phyloP scores from a whole-genome alignment of 2,797 vertebrate genomes.

The Loriculus beryllinus region DNA sequence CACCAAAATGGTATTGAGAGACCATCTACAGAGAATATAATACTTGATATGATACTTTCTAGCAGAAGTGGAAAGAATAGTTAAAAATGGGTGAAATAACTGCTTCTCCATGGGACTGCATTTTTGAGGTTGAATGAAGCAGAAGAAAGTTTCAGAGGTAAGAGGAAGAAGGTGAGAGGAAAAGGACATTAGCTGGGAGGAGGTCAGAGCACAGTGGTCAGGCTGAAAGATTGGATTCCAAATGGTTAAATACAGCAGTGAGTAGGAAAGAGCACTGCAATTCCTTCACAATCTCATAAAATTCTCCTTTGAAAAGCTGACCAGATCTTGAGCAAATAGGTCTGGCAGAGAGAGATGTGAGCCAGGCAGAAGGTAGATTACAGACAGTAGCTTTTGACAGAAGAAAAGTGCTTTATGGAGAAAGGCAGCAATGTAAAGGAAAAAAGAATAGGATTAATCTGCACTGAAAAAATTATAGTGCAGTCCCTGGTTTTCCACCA shows the following conservation, averaged over 20 bases:
- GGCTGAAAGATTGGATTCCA: neutral
- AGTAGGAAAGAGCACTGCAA: neutral
- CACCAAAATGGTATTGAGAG: neutral
- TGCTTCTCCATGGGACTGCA: neutral
- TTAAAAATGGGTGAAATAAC: neutral
- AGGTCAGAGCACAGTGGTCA: neutral
- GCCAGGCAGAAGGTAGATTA: neutral
- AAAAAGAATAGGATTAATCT: neutral
- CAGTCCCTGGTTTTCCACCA: neutral
- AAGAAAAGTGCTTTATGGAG: neutral
- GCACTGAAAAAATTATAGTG: neutral
- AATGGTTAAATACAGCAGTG: neutral
- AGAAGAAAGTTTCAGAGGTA: neutral
- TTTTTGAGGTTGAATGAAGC: neutral
- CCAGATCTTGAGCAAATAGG: neutral
- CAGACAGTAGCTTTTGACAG: neutral
- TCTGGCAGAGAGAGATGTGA: neutral
- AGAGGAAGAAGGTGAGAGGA: neutral
- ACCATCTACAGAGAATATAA: neutral
- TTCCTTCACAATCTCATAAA: neutral
- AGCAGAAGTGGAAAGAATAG: neutral
- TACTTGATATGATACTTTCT: neutral
- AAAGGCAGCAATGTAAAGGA: neutral
- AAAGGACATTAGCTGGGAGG: neutral
- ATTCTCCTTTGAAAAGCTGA: neutral